Base-by-base conservation (phyloP, 30 jellyfish, hydroid and myxozoan genomes). In the Catostylus mosaicus region DNA sequence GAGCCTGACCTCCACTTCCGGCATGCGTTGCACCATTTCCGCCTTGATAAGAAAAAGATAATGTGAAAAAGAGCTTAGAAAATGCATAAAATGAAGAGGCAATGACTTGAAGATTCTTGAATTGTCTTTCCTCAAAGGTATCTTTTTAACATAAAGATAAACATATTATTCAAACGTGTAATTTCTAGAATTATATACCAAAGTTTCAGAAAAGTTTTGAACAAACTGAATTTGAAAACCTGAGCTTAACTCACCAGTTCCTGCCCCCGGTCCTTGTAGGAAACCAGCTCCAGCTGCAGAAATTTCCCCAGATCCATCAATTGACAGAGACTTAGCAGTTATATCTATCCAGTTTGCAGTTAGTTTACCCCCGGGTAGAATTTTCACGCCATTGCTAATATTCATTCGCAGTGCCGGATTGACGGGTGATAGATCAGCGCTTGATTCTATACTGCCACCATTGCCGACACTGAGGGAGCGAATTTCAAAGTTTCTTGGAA, bases 21-120 rank as follows among this genome's bases (percentile, higher is more conserved):
- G 82, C 93, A 83, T 83, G 86, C 0, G 93, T 83, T 40, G 93
- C 93, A 23, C 93, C 93, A 54, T 83, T 72, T 6, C 93, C 93
- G 45, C 86, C 93, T 83, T 18, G 16, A 43, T 6, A 6, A 6
- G 56, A 43, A 43, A 43, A 6, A 16, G 12, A 43, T 43, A 43
- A 16, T 43, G 54, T 40, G 12, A 14, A 40, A 40, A 40, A 40
- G 14, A 14, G 7, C 54, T 5, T 14, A 40, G 54, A 7, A 40
- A 40, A 40, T 5, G 54, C 12, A 40, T 40, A 40, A 7, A 40
- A 40, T 5, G 54, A 40, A n/a, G n/a, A n/a, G n/a, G n/a, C n/a
- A n/a, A 5, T 40, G 54, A 40, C 54, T 40, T 40, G 54, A 40
- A 7, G 54, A 40, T 7, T 40, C 54, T 5, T 40, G 7, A 14